These are phyloP conservation scores for Smutsia temminckii DNA, from an alignment of 2,797 vertebrate genomes.

Conservation along the genomic window DNA sequence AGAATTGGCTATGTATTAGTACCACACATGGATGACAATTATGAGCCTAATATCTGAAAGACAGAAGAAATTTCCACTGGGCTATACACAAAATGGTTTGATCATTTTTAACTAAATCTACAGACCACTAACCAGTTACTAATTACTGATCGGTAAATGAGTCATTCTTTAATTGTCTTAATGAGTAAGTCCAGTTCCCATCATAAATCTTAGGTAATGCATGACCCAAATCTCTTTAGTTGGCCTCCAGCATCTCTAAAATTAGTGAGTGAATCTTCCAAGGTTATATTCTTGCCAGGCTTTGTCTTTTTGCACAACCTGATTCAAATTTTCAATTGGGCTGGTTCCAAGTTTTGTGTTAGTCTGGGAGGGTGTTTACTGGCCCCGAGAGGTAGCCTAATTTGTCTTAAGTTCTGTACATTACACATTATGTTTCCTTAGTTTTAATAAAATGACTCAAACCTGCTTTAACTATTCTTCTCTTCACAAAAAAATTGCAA, in stretches of 20 bases:
- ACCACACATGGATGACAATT: background rate
- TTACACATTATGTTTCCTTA: background rate
- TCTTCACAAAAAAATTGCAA: background rate
- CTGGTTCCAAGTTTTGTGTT: constrained; percentile 15
- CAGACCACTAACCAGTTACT: background rate
- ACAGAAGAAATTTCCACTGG: background rate
- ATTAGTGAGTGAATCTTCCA: constrained; percentile 9
- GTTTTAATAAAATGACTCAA: background rate
- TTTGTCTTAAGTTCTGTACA: background rate
- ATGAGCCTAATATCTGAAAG: background rate
- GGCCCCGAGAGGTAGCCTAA: background rate
- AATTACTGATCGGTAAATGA: constrained; percentile 5
- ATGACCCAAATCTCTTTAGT: constrained; percentile 7
- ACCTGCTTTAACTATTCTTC: constrained; percentile 30
- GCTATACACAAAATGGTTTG: background rate
- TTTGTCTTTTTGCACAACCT: constrained; percentile 37
- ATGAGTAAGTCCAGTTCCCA: background rate
- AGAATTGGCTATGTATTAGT: background rate
- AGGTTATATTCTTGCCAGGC: background rate
- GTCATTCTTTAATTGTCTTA: background rate
- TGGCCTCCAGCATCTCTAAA: constrained; percentile 1
- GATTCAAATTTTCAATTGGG: background rate
- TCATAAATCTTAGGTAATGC: background rate
- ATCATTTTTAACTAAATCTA: background rate
- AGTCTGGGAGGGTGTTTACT: constrained; percentile 10